phyloP scores from a whole-genome alignment of 37 sponge, comb jelly and placozoan species.

The Amphimedon queenslandica region DNA sequence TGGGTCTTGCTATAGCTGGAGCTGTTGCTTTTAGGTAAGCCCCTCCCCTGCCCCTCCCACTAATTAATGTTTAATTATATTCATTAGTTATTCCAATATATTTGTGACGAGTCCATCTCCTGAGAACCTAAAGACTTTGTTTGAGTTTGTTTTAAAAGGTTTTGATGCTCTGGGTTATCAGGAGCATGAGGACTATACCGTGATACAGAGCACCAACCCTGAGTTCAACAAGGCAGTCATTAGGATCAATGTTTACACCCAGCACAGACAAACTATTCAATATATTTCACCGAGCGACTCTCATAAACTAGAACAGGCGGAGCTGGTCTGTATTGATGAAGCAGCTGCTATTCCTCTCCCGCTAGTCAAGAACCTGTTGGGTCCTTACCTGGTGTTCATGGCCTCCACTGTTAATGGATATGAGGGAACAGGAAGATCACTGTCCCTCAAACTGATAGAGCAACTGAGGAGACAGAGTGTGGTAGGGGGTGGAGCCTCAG shows the following conservation, averaged over 20 bases:
- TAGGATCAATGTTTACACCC: slow-evolving; percentile 82
- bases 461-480: slow-evolving; percentile 68
- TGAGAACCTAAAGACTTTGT: slow-evolving; percentile 91
- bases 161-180: slow-evolving; percentile 81
- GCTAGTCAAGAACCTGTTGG: slow-evolving; percentile 83
- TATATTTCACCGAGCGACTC: slow-evolving; percentile 91
- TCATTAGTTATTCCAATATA: slow-evolving; percentile 83
- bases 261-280: slow-evolving; percentile 97
- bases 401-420: slow-evolving; percentile 97
- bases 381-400: slow-evolving; percentile 94
- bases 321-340: slow-evolving; percentile 92
- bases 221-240: slow-evolving; percentile 90
- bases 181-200: slow-evolving; percentile 70
- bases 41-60: neutral
- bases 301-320: slow-evolving; percentile 90
- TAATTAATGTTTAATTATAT: neutral
- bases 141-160: slow-evolving; percentile 94
- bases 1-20: slow-evolving; percentile 87
- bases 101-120: slow-evolving; percentile 96
- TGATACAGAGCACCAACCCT: slow-evolving; percentile 88
- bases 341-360: slow-evolving; percentile 99
- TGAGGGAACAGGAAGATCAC: slow-evolving; percentile 93
- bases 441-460: slow-evolving; percentile 90
- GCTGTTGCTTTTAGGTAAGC: slow-evolving; percentile 88
- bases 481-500: slow-evolving; percentile 11